These are phyloP conservation scores for Hippopotamyrus pictus DNA, from an alignment of 2,797 vertebrate genomes.

Conservation along the genomic window DNA sequence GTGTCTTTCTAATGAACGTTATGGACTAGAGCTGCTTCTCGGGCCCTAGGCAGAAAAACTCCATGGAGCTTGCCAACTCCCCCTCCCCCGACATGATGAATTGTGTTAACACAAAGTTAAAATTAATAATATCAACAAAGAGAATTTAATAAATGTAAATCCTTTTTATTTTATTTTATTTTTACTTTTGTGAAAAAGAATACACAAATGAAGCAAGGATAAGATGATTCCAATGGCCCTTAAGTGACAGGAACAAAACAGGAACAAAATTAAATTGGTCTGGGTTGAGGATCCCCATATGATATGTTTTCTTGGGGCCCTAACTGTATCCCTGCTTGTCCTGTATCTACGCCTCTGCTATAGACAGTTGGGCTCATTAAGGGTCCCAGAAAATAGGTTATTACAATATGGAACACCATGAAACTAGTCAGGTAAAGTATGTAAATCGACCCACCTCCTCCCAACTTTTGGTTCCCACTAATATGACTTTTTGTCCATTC, in stretches of 20 bases:
- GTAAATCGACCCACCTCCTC: neutral
- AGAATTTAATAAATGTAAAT: too few relatives aligned
- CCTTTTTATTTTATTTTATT: too few relatives aligned
- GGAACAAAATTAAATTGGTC: neutral
- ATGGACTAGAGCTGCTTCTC: neutral
- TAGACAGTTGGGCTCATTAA: neutral
- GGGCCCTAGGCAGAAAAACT: neutral
- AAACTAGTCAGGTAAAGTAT: neutral
- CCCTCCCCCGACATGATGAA: too few relatives aligned
- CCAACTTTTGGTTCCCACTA: neutral
- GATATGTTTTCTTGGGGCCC: neutral
- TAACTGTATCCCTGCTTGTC: neutral
- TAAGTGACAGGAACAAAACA: neutral
- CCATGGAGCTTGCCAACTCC: neutral
- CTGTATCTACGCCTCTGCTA: neutral
- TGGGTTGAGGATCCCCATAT: neutral
- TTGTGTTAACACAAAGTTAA: too few relatives aligned
- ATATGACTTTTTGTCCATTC: neutral
- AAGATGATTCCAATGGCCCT: too few relatives aligned
- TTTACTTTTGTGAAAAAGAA: too few relatives aligned
- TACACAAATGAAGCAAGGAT: too few relatives aligned
- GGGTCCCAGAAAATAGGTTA: neutral
- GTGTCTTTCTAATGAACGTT: neutral
- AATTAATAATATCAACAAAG: too few relatives aligned
- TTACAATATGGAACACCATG: neutral